These are phyloP conservation scores for Danaus melanippus DNA, from an alignment of 1,140 invertebrate genomes.

Conservation along the genomic window DNA sequence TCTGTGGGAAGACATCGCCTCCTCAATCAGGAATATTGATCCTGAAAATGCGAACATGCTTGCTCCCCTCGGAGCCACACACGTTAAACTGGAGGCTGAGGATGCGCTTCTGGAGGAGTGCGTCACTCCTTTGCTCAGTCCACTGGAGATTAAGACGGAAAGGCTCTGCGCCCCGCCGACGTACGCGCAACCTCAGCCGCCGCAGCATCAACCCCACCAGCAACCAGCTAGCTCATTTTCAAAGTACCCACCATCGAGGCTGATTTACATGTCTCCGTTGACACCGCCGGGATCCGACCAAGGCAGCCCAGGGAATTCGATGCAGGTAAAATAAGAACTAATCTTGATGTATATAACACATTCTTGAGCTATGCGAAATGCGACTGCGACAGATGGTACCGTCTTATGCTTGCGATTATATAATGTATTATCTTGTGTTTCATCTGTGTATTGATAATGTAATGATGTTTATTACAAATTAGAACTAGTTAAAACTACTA, in stretches of 20 bases:
- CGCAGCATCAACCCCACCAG: slow-evolving; percentile 42
- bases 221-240: slow-evolving; percentile 53
- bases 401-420: slow-evolving; percentile 68
- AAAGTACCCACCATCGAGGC: slow-evolving; percentile 61
- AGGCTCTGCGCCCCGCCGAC: slow-evolving; percentile 67
- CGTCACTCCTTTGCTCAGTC: slow-evolving; percentile 78
- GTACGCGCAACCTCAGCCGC: slow-evolving; percentile 66
- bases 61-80: slow-evolving; percentile 72
- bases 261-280: slow-evolving; percentile 84
- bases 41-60: slow-evolving; percentile 91
- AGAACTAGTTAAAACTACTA: too few relatives aligned
- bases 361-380: slow-evolving; percentile 23
- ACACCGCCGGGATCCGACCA: slow-evolving; percentile 88
- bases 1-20: slow-evolving; percentile 91
- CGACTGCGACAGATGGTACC: slow-evolving; percentile 74
- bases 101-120: slow-evolving; percentile 74
- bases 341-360: not conserved
- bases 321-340: slow-evolving; percentile 51
- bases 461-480: too few relatives aligned
- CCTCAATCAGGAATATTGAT: slow-evolving; percentile 89
- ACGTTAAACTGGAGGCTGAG: slow-evolving; percentile 83
- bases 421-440: not conserved
- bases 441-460: not conserved
- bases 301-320: slow-evolving; percentile 79
- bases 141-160: slow-evolving; percentile 82